Base-by-base conservation (phyloP, 1,140 invertebrate species). In the Scylla paramamosain region DNA sequence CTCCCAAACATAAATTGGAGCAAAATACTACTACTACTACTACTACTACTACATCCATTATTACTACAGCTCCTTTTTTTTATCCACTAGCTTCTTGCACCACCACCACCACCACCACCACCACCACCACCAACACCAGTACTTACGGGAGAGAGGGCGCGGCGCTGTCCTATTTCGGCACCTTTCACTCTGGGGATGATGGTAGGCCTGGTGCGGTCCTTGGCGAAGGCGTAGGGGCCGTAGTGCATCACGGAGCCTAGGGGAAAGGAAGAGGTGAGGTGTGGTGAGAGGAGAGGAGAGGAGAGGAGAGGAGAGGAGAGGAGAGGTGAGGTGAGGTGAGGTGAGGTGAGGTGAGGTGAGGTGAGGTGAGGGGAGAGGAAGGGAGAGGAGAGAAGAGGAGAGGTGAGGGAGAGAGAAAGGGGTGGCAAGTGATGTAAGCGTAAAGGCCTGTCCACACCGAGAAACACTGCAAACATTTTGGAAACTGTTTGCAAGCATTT, bases 201-300 rank as follows among this genome's bases (percentile, higher is more conserved):
- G 25, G 97, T 97, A 28, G 97, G 97, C 82, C 59, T 95, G 8
- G 82, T 90, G 0, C 95, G 91, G 86, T 96, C 97, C 93, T 97
- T 97, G 67, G 97, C 97, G 96, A 97, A 97, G 29, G 97, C 97
- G 94, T 97, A 97, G 10, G 97, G 96, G 0, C 97, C 97, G 95
- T 97, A 97, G 95, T 97, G 97, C 97, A 97, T 97, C 39, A 97
- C 97, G 0, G 97, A 97, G 46, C 95, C 94, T 95, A 89, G 3
- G 1, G 83, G 83, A 48, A 8, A 31, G 29, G 59, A 32, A 93
- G 25, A 32, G 31, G 67, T 1, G 31, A 29, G n/a, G 32, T 14
- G 10, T 0, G 48, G 39, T 6, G 45, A 16, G 45, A 90, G 32
- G 45, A 10, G 45, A 6, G 1, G n/a, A 10, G 8, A 20, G 32